Percentiles rank a stretch among this genome's conserved stretches.
phyloP scores from a whole-genome alignment of 2,113 vertebrate genomes.

The Paramormyrops kingsleyae region DNA sequence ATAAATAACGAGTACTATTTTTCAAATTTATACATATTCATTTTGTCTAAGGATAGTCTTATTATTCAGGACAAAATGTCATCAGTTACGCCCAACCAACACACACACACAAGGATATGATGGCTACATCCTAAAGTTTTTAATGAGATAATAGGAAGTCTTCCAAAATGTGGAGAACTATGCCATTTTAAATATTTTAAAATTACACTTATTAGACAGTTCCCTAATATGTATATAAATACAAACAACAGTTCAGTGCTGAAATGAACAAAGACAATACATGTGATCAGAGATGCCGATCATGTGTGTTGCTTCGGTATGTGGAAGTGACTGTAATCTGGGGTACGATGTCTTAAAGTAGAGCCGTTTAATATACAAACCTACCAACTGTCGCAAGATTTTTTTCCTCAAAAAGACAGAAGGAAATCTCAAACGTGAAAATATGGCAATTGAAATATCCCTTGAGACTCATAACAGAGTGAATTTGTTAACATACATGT shows the following conservation, averaged over 20 bases:
- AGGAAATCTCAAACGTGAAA: conserved; percentile 47
- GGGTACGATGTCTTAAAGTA: conserved; percentile 55
- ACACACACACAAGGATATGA: conserved; percentile 40
- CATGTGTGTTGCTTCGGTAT: conserved; percentile 46
- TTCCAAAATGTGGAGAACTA: conserved; percentile 50
- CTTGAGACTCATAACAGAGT: conserved; percentile 40
- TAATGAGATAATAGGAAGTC: conserved; percentile 44
- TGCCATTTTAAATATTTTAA: conserved; percentile 60
- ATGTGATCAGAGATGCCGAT: conserved; percentile 61
- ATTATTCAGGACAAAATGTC: neutral
- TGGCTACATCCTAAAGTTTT: conserved; percentile 16
- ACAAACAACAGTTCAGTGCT: conserved; percentile 58
- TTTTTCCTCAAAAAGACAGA: conserved; percentile 41
- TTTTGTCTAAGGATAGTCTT: neutral
- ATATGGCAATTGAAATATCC: conserved; percentile 59
- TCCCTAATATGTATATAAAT: conserved; percentile 55
- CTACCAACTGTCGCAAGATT: conserved; percentile 37
- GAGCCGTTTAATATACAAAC: conserved; percentile 50
- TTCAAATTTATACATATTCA: neutral
- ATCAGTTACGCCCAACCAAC: neutral
- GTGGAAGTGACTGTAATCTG: conserved; percentile 53
- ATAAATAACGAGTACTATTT: neutral
- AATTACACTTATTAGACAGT: conserved; percentile 50
- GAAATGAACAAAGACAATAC: conserved; percentile 62
- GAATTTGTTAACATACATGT: conserved; percentile 45